Evolutionary conservation across 2,888 invertebrate genomes (phyloP), one percentile per base, ranked within the genome.

Genomic region (Cerastis leucographa): DNA sequence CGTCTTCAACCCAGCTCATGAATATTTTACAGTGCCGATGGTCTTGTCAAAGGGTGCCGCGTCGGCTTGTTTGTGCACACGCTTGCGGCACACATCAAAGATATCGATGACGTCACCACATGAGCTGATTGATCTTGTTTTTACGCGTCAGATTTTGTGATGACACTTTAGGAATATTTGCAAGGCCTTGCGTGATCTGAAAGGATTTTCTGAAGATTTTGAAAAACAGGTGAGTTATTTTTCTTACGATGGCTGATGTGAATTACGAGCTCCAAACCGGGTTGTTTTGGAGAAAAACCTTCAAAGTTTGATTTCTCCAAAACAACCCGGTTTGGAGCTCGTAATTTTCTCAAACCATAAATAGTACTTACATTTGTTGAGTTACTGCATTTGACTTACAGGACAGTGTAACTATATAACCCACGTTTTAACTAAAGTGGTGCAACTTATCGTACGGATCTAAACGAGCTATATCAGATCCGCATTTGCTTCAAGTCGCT

Each of bases 11-110:
- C 66, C 77, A 77, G 51, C 82, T 91, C 91, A 92, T 93, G 93
- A 93, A 94, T 93, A 93, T 91, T 89, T 93, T 84, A 87, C 89
- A 80, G 79, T 71, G 71, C 46, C 76, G 78, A 83, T 73, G 61
- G 74, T 74, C 74, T 71, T 85, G 84, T 91, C 92, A 90, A 92
- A 93, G 90, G 89, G 81, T 78, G 76, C 70, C 85, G 81, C 72
- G 75, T 76, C 73, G 73, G 74, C 84, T 61, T 89, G 89, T 89
- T 87, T 88, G 86, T 78, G 62, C 61, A 77, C 75, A 73, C 76
- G 74, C 49, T 49, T 51, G 40, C 56, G 75, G 78, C 73, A 68
- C 71, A 85, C 87, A 81, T 90, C 87, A 89, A 90, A 89, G 87
- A 62, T 44, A 11, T 64, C 54, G 65, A 67, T 85, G 78, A 83